Evolutionary conservation across 2,797 vertebrate species (phyloP), one percentile per base, ranked within the genome.

Genomic region (Pampus argenteus): DNA sequence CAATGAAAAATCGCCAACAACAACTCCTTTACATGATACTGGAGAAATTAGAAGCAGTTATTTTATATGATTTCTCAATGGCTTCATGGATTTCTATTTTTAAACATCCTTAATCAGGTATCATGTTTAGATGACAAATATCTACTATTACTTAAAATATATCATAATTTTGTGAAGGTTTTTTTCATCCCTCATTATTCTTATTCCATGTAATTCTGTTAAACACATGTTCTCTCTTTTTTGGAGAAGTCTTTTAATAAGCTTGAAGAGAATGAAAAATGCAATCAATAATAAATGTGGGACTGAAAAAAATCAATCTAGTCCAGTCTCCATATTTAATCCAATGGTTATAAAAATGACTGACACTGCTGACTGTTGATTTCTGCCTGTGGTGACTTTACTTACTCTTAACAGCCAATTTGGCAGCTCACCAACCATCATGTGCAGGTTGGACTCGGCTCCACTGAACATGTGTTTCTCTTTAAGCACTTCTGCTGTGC

Each of bases 391-490:
- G 28, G 68, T 49, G 65, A 66, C 82, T 76, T 25, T 66, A 61
- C 79, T 77, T 70, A 45, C 56, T 36, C 66, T 29, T 61, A 66
- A 59, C 71, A 64, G 80, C 38, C 25, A 0, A 7, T 36, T 23
- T 83, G 78, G 78, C 66, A 38, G 71, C 58, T 56, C 40, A 14
- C 34, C 76, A 56, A 45, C 47, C 29, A 9, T n/a, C 28, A 5
- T 68, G 72, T 40, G 68, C 62, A 56, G 68, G 66, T 79, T n/a
- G 0, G 11, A 59, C 74, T 22, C 10, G 2, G 47, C 76, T 74
- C 66, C 31, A 3, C 76, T 0, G 63, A 13, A 49, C 78, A 81
- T 68, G 74, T 66, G 79, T 76, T 87, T 82, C 68, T 81, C 62
- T 63, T 85, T 81, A 75, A 57, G 64, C 42, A 7, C 74, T 57